Conservation (phyloP, 2,888 invertebrate genomes). For the Agrypnus murinus region DNA sequence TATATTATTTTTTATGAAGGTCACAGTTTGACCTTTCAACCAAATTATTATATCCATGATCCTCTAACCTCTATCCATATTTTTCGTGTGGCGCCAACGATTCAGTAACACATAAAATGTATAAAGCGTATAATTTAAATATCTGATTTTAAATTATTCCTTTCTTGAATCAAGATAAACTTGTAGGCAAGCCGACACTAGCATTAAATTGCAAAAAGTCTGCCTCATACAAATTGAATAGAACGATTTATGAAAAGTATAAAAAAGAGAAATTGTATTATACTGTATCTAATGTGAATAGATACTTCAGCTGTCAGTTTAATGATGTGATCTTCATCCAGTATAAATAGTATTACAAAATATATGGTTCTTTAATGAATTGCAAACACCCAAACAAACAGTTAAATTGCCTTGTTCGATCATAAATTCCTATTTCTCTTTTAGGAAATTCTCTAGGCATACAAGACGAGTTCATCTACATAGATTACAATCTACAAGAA, state of each 20-base stretch:
- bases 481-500: slow-evolving; percentile 21
- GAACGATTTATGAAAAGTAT: slow-evolving; percentile 14
- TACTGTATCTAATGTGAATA: background rate
- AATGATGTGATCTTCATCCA: slow-evolving; percentile 21
- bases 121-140: slow-evolving; percentile 38
- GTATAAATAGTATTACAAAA: slow-evolving; percentile 15
- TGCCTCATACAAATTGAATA: background rate
- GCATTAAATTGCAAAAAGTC: slow-evolving; percentile 24
- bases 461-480: slow-evolving; percentile 6
- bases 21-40: slow-evolving; percentile 40
- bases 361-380: background rate
- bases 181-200: slow-evolving; percentile 32
- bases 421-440: slow-evolving; percentile 7
- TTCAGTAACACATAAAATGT: slow-evolving; percentile 15
- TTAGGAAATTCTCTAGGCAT: slow-evolving; percentile 6
- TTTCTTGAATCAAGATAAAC: slow-evolving; percentile 40
- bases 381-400: slow-evolving; percentile 16
- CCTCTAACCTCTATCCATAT: slow-evolving; percentile 41
- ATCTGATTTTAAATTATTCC: slow-evolving; percentile 31
- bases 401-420: slow-evolving; percentile 18
- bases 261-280: slow-evolving; percentile 20
- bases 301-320: slow-evolving; percentile 13
- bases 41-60: slow-evolving; percentile 41
- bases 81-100: slow-evolving; percentile 44
- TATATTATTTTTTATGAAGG: slow-evolving; percentile 43